These are phyloP conservation scores for Coreoperca whiteheadi DNA, from an alignment of 2,113 vertebrate genomes.

Conservation along the genomic window DNA sequence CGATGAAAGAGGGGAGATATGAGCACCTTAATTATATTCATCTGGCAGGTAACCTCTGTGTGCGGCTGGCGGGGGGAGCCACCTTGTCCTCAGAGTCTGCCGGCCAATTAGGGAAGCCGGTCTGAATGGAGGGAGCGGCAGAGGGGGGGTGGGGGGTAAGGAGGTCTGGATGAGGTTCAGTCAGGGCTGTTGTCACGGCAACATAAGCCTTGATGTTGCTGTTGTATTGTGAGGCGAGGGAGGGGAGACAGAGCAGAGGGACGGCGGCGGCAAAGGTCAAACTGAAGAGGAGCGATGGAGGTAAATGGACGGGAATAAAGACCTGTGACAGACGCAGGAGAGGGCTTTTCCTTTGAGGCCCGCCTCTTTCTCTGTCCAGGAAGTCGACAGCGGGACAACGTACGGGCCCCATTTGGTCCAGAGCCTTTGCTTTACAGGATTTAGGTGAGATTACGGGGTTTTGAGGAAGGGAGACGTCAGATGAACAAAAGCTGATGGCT, in stretches of 20 bases:
- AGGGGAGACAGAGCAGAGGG: not conserved
- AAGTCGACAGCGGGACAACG: slow-evolving; percentile 28
- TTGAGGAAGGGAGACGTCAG: slow-evolving; percentile 40
- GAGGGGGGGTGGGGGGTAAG: too few species aligned
- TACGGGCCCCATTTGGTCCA: slow-evolving; percentile 45
- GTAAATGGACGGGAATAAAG: not conserved
- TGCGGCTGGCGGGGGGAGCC: not conserved
- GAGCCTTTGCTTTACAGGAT: slow-evolving; percentile 47
- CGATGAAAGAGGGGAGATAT: slow-evolving; percentile 28
- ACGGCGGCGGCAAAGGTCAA: not conserved
- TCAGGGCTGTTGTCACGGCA: slow-evolving; percentile 51
- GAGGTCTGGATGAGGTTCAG: slow-evolving; percentile 20
- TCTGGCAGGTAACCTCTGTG: slow-evolving; percentile 27
- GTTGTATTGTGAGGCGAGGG: slow-evolving; percentile 19
- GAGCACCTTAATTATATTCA: slow-evolving; percentile 34
- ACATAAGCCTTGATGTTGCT: slow-evolving; percentile 51
- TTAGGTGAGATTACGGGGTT: slow-evolving; percentile 62
- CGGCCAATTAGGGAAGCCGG: slow-evolving; percentile 58
- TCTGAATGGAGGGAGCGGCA: slow-evolving; percentile 21
- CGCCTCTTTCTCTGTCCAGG: slow-evolving; percentile 11
- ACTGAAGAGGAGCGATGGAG: not conserved
- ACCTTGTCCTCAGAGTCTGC: slow-evolving; percentile 10
- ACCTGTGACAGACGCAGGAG: slow-evolving; percentile 7
- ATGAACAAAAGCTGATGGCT: slow-evolving; percentile 65
- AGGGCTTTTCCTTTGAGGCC: not conserved